Evolutionary conservation across 2,888 invertebrate species (phyloP).

Genomic region (Spatulosminthurus flaviceps): DNA sequence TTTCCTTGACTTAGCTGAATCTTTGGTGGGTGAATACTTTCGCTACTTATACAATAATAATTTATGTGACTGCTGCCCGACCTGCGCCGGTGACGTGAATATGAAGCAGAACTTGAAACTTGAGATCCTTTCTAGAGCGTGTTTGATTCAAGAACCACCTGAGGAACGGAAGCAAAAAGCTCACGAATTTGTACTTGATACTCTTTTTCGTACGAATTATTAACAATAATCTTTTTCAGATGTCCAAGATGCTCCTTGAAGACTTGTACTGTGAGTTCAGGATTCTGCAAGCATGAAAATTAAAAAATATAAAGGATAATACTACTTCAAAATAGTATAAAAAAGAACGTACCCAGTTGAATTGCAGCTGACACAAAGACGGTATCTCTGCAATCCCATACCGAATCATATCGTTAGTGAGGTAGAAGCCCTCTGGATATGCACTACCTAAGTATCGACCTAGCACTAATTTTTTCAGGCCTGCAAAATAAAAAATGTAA

Average conservation of each 20-base stretch:
- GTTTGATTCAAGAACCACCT: slow-evolving; percentile 17
- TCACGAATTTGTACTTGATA: background rate
- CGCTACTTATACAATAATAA: too few relatives aligned
- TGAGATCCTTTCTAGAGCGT: background rate
- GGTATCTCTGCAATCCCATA: slow-evolving; percentile 39
- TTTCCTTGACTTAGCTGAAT: background rate
- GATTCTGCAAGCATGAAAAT: slow-evolving; percentile 9
- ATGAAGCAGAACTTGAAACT: background rate
- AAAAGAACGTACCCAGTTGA: slow-evolving; percentile 33
- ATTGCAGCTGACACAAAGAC: background rate
- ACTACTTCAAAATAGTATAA: background rate
- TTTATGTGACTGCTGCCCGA: too few relatives aligned
- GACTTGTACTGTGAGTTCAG: background rate
- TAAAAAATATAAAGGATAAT: background rate
- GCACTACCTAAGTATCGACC: slow-evolving; percentile 9
- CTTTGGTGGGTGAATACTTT: too few relatives aligned
- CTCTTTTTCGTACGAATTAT: background rate
- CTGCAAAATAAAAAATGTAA: too few relatives aligned
- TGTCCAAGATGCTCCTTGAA: background rate
- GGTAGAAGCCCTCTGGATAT: slow-evolving; percentile 6
- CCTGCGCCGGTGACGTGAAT: background rate
- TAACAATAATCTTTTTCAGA: background rate
- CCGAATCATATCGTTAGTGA: slow-evolving; percentile 32
- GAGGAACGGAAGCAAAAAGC: background rate
- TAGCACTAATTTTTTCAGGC: slow-evolving; percentile 15